phyloP scores from a whole-genome alignment of 1,140 invertebrate genomes.

The Nixonia krombeini region DNA sequence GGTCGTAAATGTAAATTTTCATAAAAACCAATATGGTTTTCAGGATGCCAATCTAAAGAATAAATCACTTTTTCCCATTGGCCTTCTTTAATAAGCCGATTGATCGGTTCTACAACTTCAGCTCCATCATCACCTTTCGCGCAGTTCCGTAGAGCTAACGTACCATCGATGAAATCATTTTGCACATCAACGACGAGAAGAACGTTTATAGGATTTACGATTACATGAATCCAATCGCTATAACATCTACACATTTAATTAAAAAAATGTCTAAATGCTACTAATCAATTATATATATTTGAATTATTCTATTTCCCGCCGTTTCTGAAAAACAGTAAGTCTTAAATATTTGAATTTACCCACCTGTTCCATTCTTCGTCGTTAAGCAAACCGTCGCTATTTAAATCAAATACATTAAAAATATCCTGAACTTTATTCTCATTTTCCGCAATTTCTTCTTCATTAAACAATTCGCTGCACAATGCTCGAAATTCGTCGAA shows the following conservation, averaged over 20 bases:
- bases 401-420: conserved; percentile 73
- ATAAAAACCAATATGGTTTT: conserved; percentile 85
- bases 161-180: conserved; percentile 87
- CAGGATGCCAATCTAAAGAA: conserved; percentile 86
- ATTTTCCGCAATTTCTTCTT: conserved; percentile 71
- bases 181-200: conserved; percentile 86
- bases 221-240: conserved; percentile 50
- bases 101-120: conserved; percentile 80
- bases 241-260: conserved; percentile 42
- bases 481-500: conserved; percentile 74
- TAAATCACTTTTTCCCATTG: conserved; percentile 82
- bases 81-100: conserved; percentile 76
- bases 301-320: neutral
- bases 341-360: conserved; percentile 1
- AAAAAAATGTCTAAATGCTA: neutral
- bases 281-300: neutral
- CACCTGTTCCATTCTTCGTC: conserved; percentile 72
- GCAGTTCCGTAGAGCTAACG: conserved; percentile 78
- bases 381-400: conserved; percentile 74
- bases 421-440: conserved; percentile 70
- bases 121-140: conserved; percentile 77
- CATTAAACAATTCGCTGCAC: conserved; percentile 74
- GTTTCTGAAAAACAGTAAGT: too few species aligned
- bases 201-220: conserved; percentile 74
- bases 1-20: conserved; percentile 76